Evolutionary conservation across 92 coral and sea anemone genomes (phyloP).

Genomic region (Actinostola sp.): DNA sequence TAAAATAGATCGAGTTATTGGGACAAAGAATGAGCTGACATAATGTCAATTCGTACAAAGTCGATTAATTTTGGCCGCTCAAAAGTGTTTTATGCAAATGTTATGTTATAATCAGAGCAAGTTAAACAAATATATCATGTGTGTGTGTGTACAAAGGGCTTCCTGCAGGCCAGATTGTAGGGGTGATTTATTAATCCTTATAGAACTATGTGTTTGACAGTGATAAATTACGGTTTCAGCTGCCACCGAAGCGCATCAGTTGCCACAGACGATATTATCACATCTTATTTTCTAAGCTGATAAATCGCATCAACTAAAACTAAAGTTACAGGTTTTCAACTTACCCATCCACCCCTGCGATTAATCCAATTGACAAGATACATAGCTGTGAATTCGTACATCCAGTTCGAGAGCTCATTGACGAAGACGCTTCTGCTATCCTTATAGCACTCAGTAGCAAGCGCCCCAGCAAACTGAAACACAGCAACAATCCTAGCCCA

Average conservation of each 20-base stretch:
- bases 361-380: slow-evolving; percentile 84
- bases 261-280: background rate
- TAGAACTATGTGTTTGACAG: background rate
- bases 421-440: slow-evolving; percentile 78
- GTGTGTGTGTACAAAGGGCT: slow-evolving; percentile 3
- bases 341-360: slow-evolving; percentile 84
- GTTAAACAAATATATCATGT: slow-evolving; percentile 1
- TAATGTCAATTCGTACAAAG: too few species aligned
- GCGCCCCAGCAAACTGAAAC: slow-evolving; percentile 80
- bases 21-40: too few species aligned
- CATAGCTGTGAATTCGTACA: slow-evolving; percentile 83
- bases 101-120: background rate
- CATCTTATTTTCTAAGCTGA: too few species aligned
- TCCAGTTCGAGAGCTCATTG: slow-evolving; percentile 73
- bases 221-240: background rate
- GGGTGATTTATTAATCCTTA: background rate
- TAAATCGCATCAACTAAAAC: background rate
- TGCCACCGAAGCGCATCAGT: background rate
- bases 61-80: too few species aligned
- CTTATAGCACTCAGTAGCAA: slow-evolving; percentile 71
- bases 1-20: too few species aligned
- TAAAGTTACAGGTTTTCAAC: slow-evolving; percentile 3
- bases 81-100: slow-evolving; percentile 1
- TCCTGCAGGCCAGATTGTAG: background rate
- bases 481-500: slow-evolving; percentile 88